Evolutionary conservation across 2,888 invertebrate species (phyloP).

Genomic region (Drosophila stalkeri): DNA sequence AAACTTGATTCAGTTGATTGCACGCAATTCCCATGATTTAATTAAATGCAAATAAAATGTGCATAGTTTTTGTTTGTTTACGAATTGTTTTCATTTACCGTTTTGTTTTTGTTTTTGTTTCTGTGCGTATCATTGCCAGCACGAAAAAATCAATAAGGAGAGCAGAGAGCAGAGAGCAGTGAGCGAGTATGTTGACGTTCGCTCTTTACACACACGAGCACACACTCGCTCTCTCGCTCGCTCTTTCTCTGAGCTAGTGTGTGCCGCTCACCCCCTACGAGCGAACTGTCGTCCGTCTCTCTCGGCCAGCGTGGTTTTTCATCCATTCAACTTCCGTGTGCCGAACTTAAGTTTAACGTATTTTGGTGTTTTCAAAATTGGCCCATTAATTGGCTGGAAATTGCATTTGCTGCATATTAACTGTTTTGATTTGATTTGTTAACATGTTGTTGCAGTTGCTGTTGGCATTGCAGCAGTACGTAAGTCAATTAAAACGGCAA

Average conservation of each 20-base stretch:
- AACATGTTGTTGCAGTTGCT: constrained; percentile 66
- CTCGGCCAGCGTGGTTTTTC: neutral
- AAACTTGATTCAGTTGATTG: constrained; percentile 20
- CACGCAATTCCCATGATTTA: constrained; percentile 19
- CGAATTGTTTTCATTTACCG: constrained; percentile 10
- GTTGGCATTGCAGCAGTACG: constrained; percentile 52
- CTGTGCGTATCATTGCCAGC: constrained; percentile 52
- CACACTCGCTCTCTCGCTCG: neutral
- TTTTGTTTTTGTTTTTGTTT: constrained; percentile 34
- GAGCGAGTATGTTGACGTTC: neutral
- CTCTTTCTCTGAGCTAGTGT: neutral
- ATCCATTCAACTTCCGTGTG: constrained; percentile 29
- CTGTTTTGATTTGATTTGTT: constrained; percentile 2
- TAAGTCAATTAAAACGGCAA: constrained; percentile 74
- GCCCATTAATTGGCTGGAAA: neutral
- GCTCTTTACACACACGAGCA: neutral
- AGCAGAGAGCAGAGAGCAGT: constrained; percentile 9
- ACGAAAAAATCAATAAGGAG: constrained; percentile 71
- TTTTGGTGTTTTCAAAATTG: constrained; percentile 21
- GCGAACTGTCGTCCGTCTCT: neutral
- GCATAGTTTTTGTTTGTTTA: constrained; percentile 25
- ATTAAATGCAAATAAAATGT: constrained; percentile 34
- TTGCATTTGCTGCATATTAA: constrained; percentile 4
- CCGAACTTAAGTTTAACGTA: constrained; percentile 34
- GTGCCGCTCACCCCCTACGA: constrained; percentile 34